Base-by-base conservation (phyloP, 2,797 vertebrate genomes). In the Masticophis lateralis region DNA sequence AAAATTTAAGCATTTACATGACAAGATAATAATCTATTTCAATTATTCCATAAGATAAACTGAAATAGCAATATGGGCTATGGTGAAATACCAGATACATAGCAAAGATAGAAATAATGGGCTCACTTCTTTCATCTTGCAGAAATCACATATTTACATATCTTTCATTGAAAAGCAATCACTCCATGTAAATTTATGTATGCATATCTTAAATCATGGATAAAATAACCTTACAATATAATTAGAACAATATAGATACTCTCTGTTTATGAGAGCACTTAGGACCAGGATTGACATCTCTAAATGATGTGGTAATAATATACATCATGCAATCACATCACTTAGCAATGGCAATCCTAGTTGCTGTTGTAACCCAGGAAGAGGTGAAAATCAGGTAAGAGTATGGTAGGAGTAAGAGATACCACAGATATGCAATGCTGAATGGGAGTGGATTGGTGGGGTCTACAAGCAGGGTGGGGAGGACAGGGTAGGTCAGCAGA, bases 11-110 rank as follows among this genome's bases (percentile, higher is more conserved):
- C 5, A 2, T 47, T 95, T 79, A 92, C 79, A 0, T 91, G 25
- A 37, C 95, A 94, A 94, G 37, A 61, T 87, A 53, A 22, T 2
- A 37, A 74, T 60, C 2, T 43, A 91, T 88, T 87, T 90, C 8
- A 86, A 92, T 3, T 1, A 7, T 5, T 93, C 69, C 83, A 63
- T 56, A 57, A 92, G 57, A 86, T 55, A 74, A 25, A 12, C 3
- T 60, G 56, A 60, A 88, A 59, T 87, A 27, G 87, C 12, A 83
- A 16, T 86, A 61, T 16, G 5, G 37, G 13, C n/a, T n/a, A 79
- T 37, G 12, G 63, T 79, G n/a, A 69, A 69, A 90, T 69, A 90
- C 9, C 20, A 61, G 60, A 47, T n/a, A 63, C 11, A 5, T 51
- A 53, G 5, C 56, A 83, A 60, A 20, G 32, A 27, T 12, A 91